Base-by-base conservation (phyloP, 2,888 invertebrate genomes). In the Coelinius sp. region DNA sequence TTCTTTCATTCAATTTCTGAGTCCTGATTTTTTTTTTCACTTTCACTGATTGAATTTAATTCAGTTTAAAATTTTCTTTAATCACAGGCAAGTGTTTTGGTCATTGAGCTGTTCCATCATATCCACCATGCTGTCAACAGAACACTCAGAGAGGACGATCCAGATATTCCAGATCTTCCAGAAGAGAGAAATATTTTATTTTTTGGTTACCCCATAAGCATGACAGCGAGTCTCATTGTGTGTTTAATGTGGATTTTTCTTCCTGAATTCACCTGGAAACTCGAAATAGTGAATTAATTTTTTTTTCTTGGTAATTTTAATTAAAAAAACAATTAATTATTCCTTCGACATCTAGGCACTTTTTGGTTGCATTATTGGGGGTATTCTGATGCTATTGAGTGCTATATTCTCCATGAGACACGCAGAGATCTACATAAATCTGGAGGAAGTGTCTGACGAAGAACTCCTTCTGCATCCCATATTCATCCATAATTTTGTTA, bases 361-460 rank as follows among this genome's bases (percentile, higher is more conserved):
- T 24, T 24, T 71, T 20, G 82, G 79, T 17, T 85, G 83, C 56
- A 71, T 70, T 7, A 8, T 74, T 0, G 80, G 81, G 25, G 81
- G 79, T 38, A 6, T 75, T 52, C 63, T 82, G 49, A 82, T 84
- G 81, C 27, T 86, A 2, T 20, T 73, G 10, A 77, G 79, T 14
- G 85, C 81, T 38, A 74, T 87, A 66, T 76, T 77, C 35, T 82
- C 83, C 14, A 87, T 87, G 87, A 78, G 79, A 73, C 85, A 85
- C 53, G 83, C 80, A 1, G 82, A 87, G 71, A 73, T 75, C 2
- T 76, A 86, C 68, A 81, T 88, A n/a, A 81, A 86, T 73, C 52
- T 85, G 12, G 77, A 79, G 4, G 68, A 76, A 70, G 75, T 87
- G n/a, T 74, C 79, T 8, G 86, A 87, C 65, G 77, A 79, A 2